A percentile compares a stretch with the other conserved stretches of the same genome.
Conservation (phyloP, 2,888 invertebrate genomes). For the Pheosia gnoma region DNA sequence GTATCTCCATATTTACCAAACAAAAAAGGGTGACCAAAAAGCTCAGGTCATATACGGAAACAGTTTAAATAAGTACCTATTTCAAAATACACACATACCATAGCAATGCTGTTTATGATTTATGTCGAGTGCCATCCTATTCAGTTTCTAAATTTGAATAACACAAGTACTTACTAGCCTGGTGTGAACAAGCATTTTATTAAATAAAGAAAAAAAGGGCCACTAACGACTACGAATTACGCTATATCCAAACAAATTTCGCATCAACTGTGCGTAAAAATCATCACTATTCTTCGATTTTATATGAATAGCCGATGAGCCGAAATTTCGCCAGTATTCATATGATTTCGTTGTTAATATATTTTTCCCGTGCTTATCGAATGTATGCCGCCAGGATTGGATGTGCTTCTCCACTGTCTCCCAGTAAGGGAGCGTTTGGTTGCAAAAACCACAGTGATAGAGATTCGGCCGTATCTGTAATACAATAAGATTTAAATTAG, state of each 20-base stretch:
- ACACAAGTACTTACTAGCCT: too few relatives aligned
- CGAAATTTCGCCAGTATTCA: background rate
- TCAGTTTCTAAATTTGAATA: too few relatives aligned
- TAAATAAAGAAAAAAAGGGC: background rate
- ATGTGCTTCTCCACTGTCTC: constrained; percentile 36
- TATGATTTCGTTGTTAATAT: background rate
- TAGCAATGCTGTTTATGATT: too few relatives aligned
- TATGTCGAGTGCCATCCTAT: too few relatives aligned
- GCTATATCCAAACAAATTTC: background rate
- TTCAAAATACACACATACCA: too few relatives aligned
- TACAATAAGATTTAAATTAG: constrained; percentile 4
- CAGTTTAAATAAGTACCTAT: too few relatives aligned
- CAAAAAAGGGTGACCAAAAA: too few relatives aligned
- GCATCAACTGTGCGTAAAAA: background rate
- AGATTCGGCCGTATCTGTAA: constrained; percentile 58
- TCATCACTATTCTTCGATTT: background rate
- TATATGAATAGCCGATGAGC: background rate
- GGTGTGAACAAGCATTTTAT: too few relatives aligned
- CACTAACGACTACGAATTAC: background rate
- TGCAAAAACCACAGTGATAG: constrained; percentile 66
- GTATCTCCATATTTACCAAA: too few relatives aligned
- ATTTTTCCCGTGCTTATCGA: constrained; percentile 1
- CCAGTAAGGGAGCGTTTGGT: constrained; percentile 50
- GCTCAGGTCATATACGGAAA: too few relatives aligned
- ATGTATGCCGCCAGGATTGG: constrained; percentile 9